Percentiles rank a stretch among this genome's conserved stretches.
Conservation (phyloP, 2,888 invertebrate genomes). For the Agrochola macilenta region DNA sequence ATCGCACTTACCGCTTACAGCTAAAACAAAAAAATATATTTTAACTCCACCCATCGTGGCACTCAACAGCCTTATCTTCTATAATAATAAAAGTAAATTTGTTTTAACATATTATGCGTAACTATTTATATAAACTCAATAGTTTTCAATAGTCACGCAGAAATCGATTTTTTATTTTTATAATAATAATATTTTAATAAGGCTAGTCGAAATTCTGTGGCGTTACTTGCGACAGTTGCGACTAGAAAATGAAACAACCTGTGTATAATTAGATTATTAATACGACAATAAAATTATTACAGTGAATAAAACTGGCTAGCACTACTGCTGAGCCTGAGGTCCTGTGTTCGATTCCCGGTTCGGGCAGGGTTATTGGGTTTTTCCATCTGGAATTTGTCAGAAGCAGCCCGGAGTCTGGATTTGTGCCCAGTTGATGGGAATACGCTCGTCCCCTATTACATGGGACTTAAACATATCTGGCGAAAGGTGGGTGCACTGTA, state of each 20-base stretch:
- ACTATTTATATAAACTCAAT: conserved; percentile 24
- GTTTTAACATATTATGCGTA: not conserved
- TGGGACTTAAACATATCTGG: too few relatives aligned
- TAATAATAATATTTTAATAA: conserved; percentile 7
- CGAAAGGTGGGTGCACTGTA: too few relatives aligned
- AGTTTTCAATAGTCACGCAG: conserved; percentile 11
- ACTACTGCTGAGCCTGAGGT: too few relatives aligned
- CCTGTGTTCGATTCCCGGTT: too few relatives aligned
- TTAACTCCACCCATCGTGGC: not conserved
- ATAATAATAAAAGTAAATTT: conserved; percentile 2
- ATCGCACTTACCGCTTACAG: conserved; percentile 31
- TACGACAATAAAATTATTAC: too few relatives aligned
- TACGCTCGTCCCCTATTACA: too few relatives aligned
- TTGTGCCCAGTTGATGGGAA: too few relatives aligned
- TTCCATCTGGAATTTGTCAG: too few relatives aligned
- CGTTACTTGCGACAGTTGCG: not conserved
- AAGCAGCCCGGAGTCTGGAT: too few relatives aligned
- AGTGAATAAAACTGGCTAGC: too few relatives aligned
- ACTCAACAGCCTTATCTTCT: not conserved
- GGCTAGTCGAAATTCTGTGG: not conserved
- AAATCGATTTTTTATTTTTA: conserved; percentile 40
- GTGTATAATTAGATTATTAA: too few relatives aligned
- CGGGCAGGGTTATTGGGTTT: too few relatives aligned
- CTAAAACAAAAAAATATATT: conserved; percentile 14
- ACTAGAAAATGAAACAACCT: not conserved